Evolutionary conservation across 2,888 invertebrate species (phyloP).

Genomic region (Philhelius pedissequus): DNA sequence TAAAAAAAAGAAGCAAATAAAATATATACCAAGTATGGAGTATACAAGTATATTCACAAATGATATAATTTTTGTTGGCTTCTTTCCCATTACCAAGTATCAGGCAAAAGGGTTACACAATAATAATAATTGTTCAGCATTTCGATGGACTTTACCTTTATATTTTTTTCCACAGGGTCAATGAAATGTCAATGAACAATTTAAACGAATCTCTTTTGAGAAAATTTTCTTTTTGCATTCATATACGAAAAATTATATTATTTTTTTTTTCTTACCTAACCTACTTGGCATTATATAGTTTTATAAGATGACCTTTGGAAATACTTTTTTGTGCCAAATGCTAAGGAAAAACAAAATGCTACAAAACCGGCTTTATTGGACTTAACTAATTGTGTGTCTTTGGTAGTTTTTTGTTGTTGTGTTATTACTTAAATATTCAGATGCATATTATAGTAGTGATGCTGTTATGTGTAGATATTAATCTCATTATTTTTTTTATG

Average conservation of each 20-base stretch:
- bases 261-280: neutral
- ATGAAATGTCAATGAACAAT: conserved; percentile 17
- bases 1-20: neutral
- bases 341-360: neutral
- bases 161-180: conserved; percentile 10
- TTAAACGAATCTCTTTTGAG: conserved; percentile 3
- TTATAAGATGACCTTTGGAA: neutral
- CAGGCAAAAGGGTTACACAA: conserved; percentile 4
- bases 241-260: neutral
- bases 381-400: neutral
- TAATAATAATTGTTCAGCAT: neutral
- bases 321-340: neutral
- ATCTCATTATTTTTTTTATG: no score
- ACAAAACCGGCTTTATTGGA: neutral
- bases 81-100: neutral
- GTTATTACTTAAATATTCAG: neutral
- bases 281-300: neutral
- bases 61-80: neutral
- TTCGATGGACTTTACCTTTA: neutral
- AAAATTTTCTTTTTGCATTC: neutral
- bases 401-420: neutral
- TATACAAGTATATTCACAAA: no score
- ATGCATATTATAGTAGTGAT: neutral
- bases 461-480: no score
- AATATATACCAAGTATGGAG: neutral